Conservation (phyloP, 2,888 invertebrate species). For the Euzophera pinguis region DNA sequence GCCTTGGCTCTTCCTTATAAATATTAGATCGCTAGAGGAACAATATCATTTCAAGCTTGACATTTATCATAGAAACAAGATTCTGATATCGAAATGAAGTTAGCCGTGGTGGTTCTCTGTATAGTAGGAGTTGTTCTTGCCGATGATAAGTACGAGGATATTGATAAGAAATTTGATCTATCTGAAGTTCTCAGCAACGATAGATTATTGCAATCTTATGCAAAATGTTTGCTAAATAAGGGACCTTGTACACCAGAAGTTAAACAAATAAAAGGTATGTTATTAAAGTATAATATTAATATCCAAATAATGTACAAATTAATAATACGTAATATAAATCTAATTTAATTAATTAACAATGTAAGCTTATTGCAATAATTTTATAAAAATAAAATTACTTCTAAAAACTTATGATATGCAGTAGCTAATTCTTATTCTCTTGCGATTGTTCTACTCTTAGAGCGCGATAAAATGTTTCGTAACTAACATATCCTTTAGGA, state of each 20-base stretch:
- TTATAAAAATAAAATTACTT: neutral
- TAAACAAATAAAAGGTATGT: constrained; percentile 83
- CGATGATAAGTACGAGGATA: constrained; percentile 77
- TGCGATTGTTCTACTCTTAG: constrained; percentile 6
- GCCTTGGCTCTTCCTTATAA: constrained; percentile 33
- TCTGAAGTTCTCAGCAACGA: constrained; percentile 84
- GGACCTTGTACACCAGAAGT: constrained; percentile 86
- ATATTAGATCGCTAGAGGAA: constrained; percentile 26
- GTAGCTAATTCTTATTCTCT: neutral
- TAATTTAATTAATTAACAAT: too few relatives aligned
- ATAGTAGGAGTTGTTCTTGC: constrained; percentile 41
- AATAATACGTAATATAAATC: too few relatives aligned
- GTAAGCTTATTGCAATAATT: too few relatives aligned
- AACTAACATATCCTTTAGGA: constrained; percentile 59
- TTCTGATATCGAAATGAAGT: constrained; percentile 39
- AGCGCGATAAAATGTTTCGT: constrained; percentile 58
- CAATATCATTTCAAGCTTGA: neutral
- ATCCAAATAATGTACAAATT: neutral
- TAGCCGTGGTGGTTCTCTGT: constrained; percentile 39
- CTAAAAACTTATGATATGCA: neutral
- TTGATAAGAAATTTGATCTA: constrained; percentile 83
- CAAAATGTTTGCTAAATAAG: constrained; percentile 83
- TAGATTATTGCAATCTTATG: constrained; percentile 82
- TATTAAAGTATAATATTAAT: neutral
- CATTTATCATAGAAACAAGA: neutral